Evolutionary conservation across 2,797 vertebrate genomes (phyloP), one percentile per base, ranked within the genome.

Genomic region (Amniataba percoides): DNA sequence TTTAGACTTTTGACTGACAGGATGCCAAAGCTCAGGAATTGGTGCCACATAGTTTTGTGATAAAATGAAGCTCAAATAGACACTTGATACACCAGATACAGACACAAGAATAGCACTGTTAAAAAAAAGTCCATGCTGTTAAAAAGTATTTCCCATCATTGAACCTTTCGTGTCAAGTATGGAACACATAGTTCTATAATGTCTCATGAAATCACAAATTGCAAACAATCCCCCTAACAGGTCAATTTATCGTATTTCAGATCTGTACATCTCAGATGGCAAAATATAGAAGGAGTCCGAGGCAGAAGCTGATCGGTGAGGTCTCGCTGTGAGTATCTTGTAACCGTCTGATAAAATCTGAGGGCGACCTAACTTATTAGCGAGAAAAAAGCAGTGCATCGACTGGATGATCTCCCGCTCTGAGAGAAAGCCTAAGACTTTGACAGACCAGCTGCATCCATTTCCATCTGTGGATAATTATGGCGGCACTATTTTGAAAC

Each of bases 381-480:
- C 72, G 75, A 71, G 78, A 84, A 71, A 84, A 84, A 87, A 83
- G 76, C 64, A 63, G 80, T 82, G 89, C 81, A 78, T 83, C 63
- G 81, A 71, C 83, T 73, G 43, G 56, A 90, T 82, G 45, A 92
- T 92, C 88, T 86, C 64, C 59, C 52, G 23, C 83, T 82, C 49
- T 1, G 48, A 55, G 76, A 80, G 71, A 66, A 71, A 64, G 74
- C 60, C 49, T 78, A 80, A 36, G 60, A 69, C 83, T 88, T 53
- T 78, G 87, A 88, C 85, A 71, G 81, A 78, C 46, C 93, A 94
- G 92, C 93, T 94, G 93, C 87, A 76, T 91, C 76, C 88, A 85
- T 89, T 77, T 93, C 91, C 95, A 95, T 96, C 94, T 95, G 95
- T 52, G 74, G 87, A 89, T 92, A 92, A 96, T 95, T 95, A 96